Conservation (phyloP, 2,888 invertebrate genomes). For the Polyommatus icarus region DNA sequence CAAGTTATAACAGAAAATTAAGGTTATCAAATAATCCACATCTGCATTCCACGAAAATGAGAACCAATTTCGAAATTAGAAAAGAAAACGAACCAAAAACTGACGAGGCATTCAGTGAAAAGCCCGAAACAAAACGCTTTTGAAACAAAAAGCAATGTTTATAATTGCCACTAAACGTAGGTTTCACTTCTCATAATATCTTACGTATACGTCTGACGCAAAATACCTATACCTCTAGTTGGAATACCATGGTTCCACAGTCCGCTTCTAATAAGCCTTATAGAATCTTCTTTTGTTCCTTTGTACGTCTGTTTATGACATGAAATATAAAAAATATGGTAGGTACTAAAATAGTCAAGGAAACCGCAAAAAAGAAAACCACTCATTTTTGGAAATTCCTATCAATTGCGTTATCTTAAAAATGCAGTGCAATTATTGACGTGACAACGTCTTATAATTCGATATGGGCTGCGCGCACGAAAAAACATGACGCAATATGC, state of each 20-base stretch:
- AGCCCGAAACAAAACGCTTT: slow-evolving; percentile 3
- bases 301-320: too few relatives aligned
- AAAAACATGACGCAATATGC: too few relatives aligned
- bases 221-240: too few relatives aligned
- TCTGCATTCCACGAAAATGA: background rate
- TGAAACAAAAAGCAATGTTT: slow-evolving; percentile 17
- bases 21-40: slow-evolving; percentile 18
- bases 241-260: too few relatives aligned
- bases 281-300: too few relatives aligned
- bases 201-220: background rate
- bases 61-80: slow-evolving; percentile 12
- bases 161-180: slow-evolving; percentile 3
- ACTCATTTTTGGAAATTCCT: too few relatives aligned
- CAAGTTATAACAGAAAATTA: background rate
- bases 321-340: too few relatives aligned
- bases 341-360: too few relatives aligned
- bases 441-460: too few relatives aligned
- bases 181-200: background rate
- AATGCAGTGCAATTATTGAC: background rate
- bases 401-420: background rate
- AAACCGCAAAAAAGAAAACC: too few relatives aligned
- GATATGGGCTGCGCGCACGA: too few relatives aligned
- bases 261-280: too few relatives aligned
- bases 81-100: background rate
- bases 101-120: background rate